Evolutionary conservation across 2,888 invertebrate species (phyloP).

Genomic region (Eledona agricola): DNA sequence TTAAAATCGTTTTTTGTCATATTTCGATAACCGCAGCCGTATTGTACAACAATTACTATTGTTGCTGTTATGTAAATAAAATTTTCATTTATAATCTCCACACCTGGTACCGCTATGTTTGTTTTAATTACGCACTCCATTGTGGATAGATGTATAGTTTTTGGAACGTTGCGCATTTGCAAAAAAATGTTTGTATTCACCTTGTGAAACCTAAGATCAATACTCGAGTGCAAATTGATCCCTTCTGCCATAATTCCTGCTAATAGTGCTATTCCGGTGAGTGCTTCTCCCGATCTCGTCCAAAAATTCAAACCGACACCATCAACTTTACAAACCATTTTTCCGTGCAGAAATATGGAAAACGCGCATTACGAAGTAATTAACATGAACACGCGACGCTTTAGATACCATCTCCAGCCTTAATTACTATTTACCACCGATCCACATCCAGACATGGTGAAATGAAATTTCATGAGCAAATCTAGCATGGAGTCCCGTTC

Average conservation of each 20-base stretch:
- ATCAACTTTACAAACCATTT: background rate
- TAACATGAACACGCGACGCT: conserved; percentile 11
- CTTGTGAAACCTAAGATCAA: conserved; percentile 15
- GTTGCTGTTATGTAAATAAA: conserved; percentile 20
- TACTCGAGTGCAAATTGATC: conserved; percentile 16
- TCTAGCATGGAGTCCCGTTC: too few relatives aligned
- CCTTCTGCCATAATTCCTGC: conserved; percentile 1
- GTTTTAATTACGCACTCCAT: conserved; percentile 17
- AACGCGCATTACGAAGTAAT: conserved; percentile 4
- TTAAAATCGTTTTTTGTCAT: too few relatives aligned
- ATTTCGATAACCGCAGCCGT: too few relatives aligned
- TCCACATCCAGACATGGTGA: too few relatives aligned
- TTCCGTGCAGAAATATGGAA: conserved; percentile 6
- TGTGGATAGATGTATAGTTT: too few relatives aligned
- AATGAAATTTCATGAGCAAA: too few relatives aligned
- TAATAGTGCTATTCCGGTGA: background rate
- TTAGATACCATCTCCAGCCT: conserved; percentile 6
- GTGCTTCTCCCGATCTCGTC: background rate
- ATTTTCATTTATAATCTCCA: conserved; percentile 1
- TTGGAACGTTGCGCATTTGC: background rate
- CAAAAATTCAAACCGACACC: background rate
- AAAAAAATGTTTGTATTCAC: conserved; percentile 24
- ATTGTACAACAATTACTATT: conserved; percentile 9
- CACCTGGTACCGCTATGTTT: conserved; percentile 26
- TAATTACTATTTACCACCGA: too few relatives aligned